Percentiles rank a stretch among this genome's conserved stretches.
These are phyloP conservation scores for Crepidodera aurea DNA, from an alignment of 2,888 invertebrate genomes.

Conservation along the genomic window DNA sequence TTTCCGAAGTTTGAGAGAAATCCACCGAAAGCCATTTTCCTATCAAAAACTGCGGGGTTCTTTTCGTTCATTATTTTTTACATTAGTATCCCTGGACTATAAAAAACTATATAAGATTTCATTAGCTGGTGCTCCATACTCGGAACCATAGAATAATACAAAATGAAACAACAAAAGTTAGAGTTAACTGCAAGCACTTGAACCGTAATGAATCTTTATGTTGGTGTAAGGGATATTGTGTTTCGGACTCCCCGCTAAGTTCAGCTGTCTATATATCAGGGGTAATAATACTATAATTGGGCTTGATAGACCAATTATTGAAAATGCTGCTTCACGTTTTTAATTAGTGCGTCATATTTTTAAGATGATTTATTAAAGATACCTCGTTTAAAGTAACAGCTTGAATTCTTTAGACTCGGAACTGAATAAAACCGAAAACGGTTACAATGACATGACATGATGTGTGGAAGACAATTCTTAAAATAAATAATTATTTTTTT, in stretches of 20 bases:
- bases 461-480: no score
- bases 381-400: no score
- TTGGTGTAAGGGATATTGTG: slow-evolving; percentile 40
- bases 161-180: slow-evolving; percentile 52
- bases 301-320: slow-evolving; percentile 42
- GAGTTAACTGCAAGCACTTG: slow-evolving; percentile 45
- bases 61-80: no score
- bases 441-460: no score
- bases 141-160: slow-evolving; percentile 40
- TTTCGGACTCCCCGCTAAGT: slow-evolving; percentile 47
- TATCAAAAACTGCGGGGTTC: no score
- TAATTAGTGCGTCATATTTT: background rate
- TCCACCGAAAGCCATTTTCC: no score
- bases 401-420: no score
- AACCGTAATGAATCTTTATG: slow-evolving; percentile 41
- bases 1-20: no score
- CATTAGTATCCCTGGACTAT: slow-evolving; percentile 18
- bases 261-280: slow-evolving; percentile 49
- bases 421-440: no score
- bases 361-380: no score
- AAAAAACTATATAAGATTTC: slow-evolving; percentile 33
- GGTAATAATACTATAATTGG: slow-evolving; percentile 51
- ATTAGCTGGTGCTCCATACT: slow-evolving; percentile 32
- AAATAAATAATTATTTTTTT: no score
- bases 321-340: slow-evolving; percentile 6